Evolutionary conservation across 1,140 invertebrate genomes (phyloP), one percentile per base, ranked within the genome.

Genomic region (Rhagoletis zephyria): DNA sequence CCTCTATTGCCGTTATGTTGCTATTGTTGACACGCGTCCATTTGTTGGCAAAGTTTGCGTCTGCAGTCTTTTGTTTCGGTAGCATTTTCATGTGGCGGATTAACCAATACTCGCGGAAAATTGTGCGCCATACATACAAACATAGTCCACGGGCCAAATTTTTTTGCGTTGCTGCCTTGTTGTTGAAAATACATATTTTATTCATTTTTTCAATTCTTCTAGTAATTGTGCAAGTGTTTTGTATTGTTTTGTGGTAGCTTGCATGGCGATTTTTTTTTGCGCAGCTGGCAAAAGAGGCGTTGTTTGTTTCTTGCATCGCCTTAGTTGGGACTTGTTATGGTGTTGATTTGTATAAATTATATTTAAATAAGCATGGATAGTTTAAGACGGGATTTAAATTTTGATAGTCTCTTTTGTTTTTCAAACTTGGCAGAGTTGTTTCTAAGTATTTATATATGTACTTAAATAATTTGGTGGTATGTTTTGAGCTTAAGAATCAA

Each of bases 11-110:
- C 2, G 51, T 56, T 56, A 56, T 14, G 30, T 30, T 30, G 30
- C 30, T 30, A 30, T 30, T 30, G 30, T 30, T 63, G n/a, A 63
- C 61, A 63, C 61, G 61, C n/a, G 61, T 63, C 12, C 61, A 1
- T 63, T 14, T 63, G 12, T 63, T 63, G 61, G 61, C n/a, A n/a
- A 63, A 63, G 12, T 63, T 63, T 63, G 61, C 16, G 61, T 63
- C 61, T 63, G 61, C 61, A 63, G 61, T 63, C 61, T 63, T 63
- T 63, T 63, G 61, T 63, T 63, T 63, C n/a, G n/a, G 61, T 63
- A 63, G 61, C 61, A 63, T 12, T 14, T 63, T 63, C 4, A 16
- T 12, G 61, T 14, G 61, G 61, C n/a, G n/a, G n/a, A 16, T 63
- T 63, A 63, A 63, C 61, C 12, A 63, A 63, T 63, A 63, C n/a